Base-by-base conservation (phyloP, 2,888 invertebrate species). In the Strigamia crassipes region DNA sequence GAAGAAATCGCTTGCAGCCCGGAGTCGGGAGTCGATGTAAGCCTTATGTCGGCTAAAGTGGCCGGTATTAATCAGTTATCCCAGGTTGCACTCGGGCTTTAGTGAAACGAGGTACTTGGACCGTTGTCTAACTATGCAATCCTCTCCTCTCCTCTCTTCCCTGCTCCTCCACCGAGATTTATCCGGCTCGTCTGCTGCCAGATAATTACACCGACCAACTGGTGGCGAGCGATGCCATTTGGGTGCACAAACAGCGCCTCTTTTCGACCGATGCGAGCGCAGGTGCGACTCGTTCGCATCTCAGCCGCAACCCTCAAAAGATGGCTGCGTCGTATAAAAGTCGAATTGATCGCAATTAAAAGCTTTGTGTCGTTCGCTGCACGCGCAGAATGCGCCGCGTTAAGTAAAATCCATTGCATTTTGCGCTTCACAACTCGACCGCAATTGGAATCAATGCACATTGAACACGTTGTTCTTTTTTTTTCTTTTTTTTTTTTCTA, bases 151-250 rank as follows among this genome's bases (percentile, higher is more conserved):
- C n/a, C 51, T 51, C 51, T 51, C n/a, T 15, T 51, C 51, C 0
- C 18, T 13, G 8, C 51, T 51, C 15, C 51, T 10, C 73, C n/a
- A 31, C 31, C 13, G 73, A 73, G 73, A 73, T 73, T 73, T 73
- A 73, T 73, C 73, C 73, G 31, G 18, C 56, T 56, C 56, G 56
- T 56, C 56, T 56, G 56, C 15, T 73, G 73, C 73, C 73, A 73
- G 73, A 73, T 73, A 73, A 73, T 73, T 73, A 73, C 73, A 73
- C 73, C 73, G 73, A 73, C 73, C 73, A 73, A 73, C 73, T 73
- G 73, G 73, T 73, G 73, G 73, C 73, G 31, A 73, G 73, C 73
- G 27, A 23, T 31, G 23, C 73, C 73, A 73, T 73, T 73, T 73
- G 73, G 27, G 27, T 73, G 13, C 73, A 73, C 73, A 73, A 73